Base-by-base conservation (phyloP, 1,140 invertebrate species). In the Eupristina koningsbergeri region DNA sequence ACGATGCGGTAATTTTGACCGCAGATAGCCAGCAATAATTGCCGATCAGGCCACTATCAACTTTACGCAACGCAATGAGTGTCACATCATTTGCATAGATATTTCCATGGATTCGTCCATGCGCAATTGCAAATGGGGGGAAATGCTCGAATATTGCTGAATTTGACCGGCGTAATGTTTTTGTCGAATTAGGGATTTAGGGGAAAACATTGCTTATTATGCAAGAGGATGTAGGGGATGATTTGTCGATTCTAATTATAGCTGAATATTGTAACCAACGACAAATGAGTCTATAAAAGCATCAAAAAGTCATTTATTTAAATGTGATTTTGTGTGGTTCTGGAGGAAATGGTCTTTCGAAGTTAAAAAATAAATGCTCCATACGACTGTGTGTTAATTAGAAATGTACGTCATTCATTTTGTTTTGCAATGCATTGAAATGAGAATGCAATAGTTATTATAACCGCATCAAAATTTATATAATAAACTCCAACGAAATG, bases 21-120 rank as follows among this genome's bases (percentile, higher is more conserved):
- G 36, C 17, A 36, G 67, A 71, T 71, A 71, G 67, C 3, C 15
- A 41, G 67, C 67, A 41, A 71, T 71, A 71, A 71, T 71, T 71
- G 67, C 36, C 67, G 67, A 71, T 71, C 39, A 36, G n/a, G 2
- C 22, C 26, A 41, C 39, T 41, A n/a, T n/a, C 36, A 17, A 31
- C 5, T 11, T 19, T 71, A 71, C 36, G 67, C 67, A 26, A 39
- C 22, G 7, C 22, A 31, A 58, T 22, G 53, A 58, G 53, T 22
- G 13, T 58, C 67, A 9, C 22, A 13, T 22, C 31, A 71, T 41
- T 71, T 41, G 67, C 67, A 41, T 71, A 71, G 67, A 71, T 71
- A 71, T n/a, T 8, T 41, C 22, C 67, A 2, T 26, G 19, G 67
- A 8, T 41, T 41, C 36, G n/a, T 36, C 26, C 39, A 71, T 0